Evolutionary conservation across 2,113 vertebrate species (phyloP).

Genomic region (Corynorhinus townsendii): DNA sequence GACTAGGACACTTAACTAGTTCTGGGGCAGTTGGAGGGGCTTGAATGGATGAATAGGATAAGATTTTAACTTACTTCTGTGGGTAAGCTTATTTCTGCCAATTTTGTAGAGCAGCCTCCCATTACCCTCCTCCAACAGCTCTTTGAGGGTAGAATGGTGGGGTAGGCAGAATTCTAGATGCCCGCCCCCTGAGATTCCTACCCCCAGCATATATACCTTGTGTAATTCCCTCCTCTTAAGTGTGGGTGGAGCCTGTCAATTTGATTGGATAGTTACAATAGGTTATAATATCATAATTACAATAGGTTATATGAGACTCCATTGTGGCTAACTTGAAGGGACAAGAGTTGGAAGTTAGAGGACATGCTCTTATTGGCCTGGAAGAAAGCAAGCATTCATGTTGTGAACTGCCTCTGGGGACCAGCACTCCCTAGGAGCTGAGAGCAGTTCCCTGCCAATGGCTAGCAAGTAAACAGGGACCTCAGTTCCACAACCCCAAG

Average conservation of each 20-base stretch:
- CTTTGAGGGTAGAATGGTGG: neutral
- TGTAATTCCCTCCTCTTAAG: neutral
- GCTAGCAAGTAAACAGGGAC: neutral
- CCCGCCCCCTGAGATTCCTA: neutral
- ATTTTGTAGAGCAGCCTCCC: neutral
- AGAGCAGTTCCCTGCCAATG: neutral
- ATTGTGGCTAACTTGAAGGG: neutral
- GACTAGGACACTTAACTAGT: neutral
- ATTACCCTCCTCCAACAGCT: neutral
- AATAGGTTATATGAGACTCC: neutral
- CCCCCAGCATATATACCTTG: neutral
- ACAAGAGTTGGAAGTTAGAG: neutral
- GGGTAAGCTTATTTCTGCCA: neutral
- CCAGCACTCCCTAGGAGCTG: neutral
- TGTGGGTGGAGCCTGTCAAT: neutral
- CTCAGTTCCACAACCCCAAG: neutral
- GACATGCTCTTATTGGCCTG: neutral
- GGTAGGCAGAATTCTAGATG: conserved; percentile 1
- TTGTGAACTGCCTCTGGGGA: neutral
- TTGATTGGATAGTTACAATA: neutral
- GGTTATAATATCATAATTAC: neutral
- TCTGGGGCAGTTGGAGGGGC: neutral
- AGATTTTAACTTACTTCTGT: neutral
- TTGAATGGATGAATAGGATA: neutral
- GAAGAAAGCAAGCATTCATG: neutral